These are phyloP conservation scores for Heterodera filipjevi DNA, from an alignment of 2,888 invertebrate genomes.

Conservation along the genomic window DNA sequence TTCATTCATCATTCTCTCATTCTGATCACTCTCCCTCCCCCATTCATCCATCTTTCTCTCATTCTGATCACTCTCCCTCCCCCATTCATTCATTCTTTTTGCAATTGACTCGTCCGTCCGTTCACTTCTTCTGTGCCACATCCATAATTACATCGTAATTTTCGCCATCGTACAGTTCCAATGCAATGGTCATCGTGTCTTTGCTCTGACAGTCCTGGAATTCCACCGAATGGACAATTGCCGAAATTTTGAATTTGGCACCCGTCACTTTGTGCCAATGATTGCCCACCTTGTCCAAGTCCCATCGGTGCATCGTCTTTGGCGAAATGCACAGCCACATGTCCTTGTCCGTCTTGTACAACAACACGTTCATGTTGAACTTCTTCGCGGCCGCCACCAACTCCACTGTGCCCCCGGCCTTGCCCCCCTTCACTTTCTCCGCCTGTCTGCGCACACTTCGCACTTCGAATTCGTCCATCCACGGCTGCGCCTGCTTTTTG, in stretches of 20 bases:
- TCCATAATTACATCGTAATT: not conserved
- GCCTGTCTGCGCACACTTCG: not conserved
- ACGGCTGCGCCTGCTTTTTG: not conserved
- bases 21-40: too few relatives aligned
- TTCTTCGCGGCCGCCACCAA: not conserved
- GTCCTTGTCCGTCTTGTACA: slow-evolving; percentile 2
- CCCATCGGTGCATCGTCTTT: not conserved
- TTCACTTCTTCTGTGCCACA: not conserved
- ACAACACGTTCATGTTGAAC: not conserved
- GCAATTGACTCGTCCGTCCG: not conserved
- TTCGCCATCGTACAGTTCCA: not conserved
- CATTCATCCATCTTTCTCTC: not conserved
- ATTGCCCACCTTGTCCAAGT: not conserved
- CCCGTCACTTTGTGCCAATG: not conserved
- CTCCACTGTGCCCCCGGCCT: not conserved
- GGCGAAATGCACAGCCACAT: slow-evolving; percentile 1
- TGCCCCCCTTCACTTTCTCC: not conserved
- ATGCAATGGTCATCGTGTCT: not conserved
- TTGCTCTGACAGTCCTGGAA: not conserved
- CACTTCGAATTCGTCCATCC: not conserved
- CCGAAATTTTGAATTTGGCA: not conserved
- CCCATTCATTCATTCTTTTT: not conserved
- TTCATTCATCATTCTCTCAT: not conserved
- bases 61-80: too few relatives aligned
- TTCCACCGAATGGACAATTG: too few relatives aligned